Evolutionary conservation across 23 tunicate genomes (phyloP).

Genomic region (Botrylloides violaceus): DNA sequence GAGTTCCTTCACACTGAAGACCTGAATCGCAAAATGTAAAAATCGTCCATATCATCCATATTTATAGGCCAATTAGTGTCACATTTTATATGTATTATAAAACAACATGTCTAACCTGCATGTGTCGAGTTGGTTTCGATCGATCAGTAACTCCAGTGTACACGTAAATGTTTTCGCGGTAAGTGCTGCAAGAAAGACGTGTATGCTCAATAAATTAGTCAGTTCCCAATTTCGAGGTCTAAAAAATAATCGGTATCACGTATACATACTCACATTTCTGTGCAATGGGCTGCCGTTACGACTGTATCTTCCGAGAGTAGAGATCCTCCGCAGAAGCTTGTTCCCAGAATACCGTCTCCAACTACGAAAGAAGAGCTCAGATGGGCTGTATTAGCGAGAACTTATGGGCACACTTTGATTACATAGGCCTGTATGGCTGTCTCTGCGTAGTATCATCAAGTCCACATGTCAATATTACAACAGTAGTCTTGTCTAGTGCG

Average conservation of each 20-base stretch:
- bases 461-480: too few relatives aligned
- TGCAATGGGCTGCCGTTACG: conserved; percentile 64
- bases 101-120: not conserved
- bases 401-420: too few relatives aligned
- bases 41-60: too few relatives aligned
- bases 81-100: too few relatives aligned
- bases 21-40: not conserved
- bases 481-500: not conserved
- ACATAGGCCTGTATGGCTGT: too few relatives aligned
- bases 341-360: not conserved
- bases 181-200: conserved; percentile 1
- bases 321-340: conserved; percentile 48
- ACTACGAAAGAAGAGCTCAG: conserved; percentile 2
- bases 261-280: not conserved
- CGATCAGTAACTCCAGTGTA: conserved; percentile 19
- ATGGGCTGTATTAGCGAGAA: too few relatives aligned
- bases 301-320: conserved; percentile 35
- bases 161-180: not conserved
- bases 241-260: too few relatives aligned
- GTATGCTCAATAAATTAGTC: too few relatives aligned
- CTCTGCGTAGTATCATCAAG: too few relatives aligned
- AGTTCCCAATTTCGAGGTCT: too few relatives aligned
- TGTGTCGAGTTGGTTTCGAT: not conserved
- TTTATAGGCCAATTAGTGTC: too few relatives aligned
- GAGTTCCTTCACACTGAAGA: conserved; percentile 8